phyloP scores from a whole-genome alignment of 2,888 invertebrate genomes.

The Lycocerus yunnanus region DNA sequence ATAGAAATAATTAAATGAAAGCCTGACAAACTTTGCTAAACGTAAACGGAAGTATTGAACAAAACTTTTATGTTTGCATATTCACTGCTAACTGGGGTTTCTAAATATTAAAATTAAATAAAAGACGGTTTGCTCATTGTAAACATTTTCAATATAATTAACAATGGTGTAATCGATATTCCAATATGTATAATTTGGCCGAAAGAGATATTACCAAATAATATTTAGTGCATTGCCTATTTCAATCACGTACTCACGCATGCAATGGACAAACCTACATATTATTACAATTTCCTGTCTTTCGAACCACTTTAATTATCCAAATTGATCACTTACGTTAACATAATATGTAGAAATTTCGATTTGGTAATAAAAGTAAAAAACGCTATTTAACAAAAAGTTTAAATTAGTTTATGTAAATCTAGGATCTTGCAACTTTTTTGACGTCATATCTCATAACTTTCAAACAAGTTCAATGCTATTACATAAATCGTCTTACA shows the following conservation, averaged over 20 bases:
- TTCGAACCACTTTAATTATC: not conserved
- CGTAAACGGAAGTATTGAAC: not conserved
- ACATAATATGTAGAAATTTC: not conserved
- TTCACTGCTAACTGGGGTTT: not conserved
- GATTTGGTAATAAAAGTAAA: not conserved
- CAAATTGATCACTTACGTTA: not conserved
- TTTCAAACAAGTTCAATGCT: constrained; percentile 3
- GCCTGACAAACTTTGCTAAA: not conserved
- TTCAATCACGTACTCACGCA: not conserved
- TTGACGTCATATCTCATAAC: not conserved
- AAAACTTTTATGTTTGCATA: not conserved
- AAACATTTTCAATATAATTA: not conserved
- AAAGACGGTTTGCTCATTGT: not conserved
- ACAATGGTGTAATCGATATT: not conserved
- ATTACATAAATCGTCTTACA: not conserved
- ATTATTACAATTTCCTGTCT: not conserved
- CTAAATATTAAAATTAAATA: not conserved
- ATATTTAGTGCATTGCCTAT: not conserved
- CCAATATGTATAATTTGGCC: not conserved
- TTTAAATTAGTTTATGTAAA: not conserved
- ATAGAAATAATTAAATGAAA: not conserved
- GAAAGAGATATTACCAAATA: not conserved
- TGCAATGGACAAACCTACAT: not conserved
- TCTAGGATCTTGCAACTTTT: not conserved
- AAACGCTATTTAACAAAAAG: not conserved